phyloP scores from a whole-genome alignment of 2,888 invertebrate species.

The Xestia c-nigrum region DNA sequence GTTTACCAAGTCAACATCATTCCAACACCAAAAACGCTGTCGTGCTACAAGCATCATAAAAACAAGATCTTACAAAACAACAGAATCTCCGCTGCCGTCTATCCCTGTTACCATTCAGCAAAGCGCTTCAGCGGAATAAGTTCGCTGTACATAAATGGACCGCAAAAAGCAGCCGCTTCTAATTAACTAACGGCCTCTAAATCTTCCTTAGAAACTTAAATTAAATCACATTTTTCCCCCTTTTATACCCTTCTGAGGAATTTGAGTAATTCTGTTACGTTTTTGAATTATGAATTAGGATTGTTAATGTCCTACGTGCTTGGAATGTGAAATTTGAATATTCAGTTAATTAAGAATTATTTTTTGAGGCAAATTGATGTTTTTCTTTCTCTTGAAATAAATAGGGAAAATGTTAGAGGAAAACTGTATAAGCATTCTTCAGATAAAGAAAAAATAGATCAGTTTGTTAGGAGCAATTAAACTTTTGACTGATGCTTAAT shows the following conservation, averaged over 20 bases:
- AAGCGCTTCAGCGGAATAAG: constrained; percentile 44
- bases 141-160: constrained; percentile 64
- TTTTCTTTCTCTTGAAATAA: neutral
- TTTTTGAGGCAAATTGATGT: neutral
- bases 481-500: neutral
- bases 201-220: constrained; percentile 54
- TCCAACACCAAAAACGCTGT: neutral
- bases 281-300: constrained; percentile 44
- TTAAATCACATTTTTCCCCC: constrained; percentile 56
- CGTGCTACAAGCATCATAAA: neutral
- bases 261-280: constrained; percentile 35
- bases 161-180: constrained; percentile 68
- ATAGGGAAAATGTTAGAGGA: neutral
- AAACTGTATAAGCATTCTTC: neutral
- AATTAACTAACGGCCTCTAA: constrained; percentile 72
- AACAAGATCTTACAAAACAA: neutral
- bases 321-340: constrained; percentile 3
- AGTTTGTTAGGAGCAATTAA: neutral
- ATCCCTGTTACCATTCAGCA: constrained; percentile 24
- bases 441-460: neutral
- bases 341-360: neutral
- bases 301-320: constrained; percentile 32
- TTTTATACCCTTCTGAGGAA: constrained; percentile 33
- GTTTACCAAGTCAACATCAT: neutral
- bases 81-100: neutral